Evolutionary conservation across 2,888 invertebrate species (phyloP).

Genomic region (Encarsia formosa): DNA sequence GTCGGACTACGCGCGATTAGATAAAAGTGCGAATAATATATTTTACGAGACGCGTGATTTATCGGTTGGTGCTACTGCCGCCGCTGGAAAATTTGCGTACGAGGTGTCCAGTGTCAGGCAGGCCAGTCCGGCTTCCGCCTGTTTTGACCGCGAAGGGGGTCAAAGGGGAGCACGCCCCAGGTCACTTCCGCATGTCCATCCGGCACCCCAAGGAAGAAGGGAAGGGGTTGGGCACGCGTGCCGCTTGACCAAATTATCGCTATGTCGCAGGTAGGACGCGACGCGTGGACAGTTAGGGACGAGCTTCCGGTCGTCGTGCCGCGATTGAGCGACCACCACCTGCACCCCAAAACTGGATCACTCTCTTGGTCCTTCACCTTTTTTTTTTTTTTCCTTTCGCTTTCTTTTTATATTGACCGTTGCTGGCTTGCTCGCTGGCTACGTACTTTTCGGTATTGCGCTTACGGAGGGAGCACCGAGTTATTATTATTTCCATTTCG

Average conservation of each 20-base stretch:
- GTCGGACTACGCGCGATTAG: not conserved
- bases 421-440: not conserved
- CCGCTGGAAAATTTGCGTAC: not conserved
- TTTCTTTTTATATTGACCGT: conserved; percentile 3
- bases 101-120: not conserved
- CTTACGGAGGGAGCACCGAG: too few relatives aligned
- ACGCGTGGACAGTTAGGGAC: not conserved
- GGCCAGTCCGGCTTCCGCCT: conserved; percentile 39
- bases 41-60: too few relatives aligned
- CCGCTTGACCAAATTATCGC: conserved; percentile 41
- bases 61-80: too few relatives aligned
- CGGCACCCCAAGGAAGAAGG: not conserved
- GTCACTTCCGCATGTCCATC: conserved; percentile 36
- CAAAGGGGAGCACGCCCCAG: conserved; percentile 47
- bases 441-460: too few relatives aligned
- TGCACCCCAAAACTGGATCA: conserved; percentile 21
- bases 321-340: conserved; percentile 3
- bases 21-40: not conserved
- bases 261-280: conserved; percentile 27
- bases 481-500: conserved; percentile 19
- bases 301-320: not conserved
- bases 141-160: conserved; percentile 52
- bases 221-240: conserved; percentile 1
- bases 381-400: not conserved
- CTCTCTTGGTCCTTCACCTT: not conserved